These are phyloP conservation scores for Pogonocichla stellata DNA, from an alignment of 2,113 vertebrate genomes.

Conservation along the genomic window DNA sequence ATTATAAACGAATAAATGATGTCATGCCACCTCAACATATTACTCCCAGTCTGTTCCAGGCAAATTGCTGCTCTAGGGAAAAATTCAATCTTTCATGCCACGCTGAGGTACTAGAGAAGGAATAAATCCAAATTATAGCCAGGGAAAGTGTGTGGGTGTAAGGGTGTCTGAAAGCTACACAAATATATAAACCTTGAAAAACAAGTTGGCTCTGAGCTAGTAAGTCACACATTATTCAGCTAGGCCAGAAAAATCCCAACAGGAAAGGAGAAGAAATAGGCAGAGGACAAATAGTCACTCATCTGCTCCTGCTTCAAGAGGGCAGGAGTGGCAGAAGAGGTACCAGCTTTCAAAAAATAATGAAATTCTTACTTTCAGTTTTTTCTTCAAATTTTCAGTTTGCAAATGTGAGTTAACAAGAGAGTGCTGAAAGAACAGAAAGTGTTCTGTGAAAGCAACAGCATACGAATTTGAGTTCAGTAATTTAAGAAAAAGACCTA, in stretches of 20 bases:
- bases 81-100: background rate
- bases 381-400: background rate
- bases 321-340: background rate
- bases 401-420: background rate
- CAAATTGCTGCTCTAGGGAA: background rate
- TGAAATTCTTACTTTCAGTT: background rate
- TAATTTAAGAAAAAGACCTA: background rate
- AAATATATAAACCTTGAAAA: background rate
- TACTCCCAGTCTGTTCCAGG: background rate
- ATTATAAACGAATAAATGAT: background rate
- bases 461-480: background rate
- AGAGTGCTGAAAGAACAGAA: background rate
- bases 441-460: background rate
- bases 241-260: background rate
- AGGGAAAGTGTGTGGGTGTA: background rate
- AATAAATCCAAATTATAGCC: background rate
- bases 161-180: background rate
- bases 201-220: background rate
- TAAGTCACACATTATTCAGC: background rate
- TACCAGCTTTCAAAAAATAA: background rate
- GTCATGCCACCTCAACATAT: background rate
- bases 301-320: background rate
- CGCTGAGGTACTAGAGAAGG: background rate
- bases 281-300: background rate
- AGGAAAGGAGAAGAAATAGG: background rate